These are phyloP conservation scores for Chaenogobius annularis DNA, from an alignment of 2,113 vertebrate genomes.

Conservation along the genomic window DNA sequence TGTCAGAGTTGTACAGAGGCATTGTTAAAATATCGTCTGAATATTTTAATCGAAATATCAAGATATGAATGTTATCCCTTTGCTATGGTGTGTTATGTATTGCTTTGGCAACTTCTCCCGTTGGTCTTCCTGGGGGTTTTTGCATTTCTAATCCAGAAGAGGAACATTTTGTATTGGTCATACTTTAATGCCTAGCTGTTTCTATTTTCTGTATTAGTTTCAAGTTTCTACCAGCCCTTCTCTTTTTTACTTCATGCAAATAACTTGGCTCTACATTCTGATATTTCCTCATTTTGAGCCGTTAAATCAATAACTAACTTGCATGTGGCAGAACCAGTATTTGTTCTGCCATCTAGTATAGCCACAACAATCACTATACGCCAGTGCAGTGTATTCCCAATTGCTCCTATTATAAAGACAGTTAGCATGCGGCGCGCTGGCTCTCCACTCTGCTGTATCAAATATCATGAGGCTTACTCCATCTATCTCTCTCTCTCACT, in stretches of 20 bases:
- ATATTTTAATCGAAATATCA: too few relatives aligned
- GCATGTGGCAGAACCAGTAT: constrained; percentile 1
- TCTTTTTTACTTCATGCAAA: not conserved
- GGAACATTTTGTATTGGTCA: not conserved
- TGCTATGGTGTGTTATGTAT: not conserved
- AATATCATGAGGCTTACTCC: constrained; percentile 45
- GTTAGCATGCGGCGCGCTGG: constrained; percentile 31
- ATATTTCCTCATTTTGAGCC: not conserved
- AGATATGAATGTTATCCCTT: not conserved
- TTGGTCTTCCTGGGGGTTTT: too few relatives aligned
- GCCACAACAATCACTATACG: constrained; percentile 21
- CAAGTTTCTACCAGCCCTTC: not conserved
- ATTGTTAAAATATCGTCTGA: too few relatives aligned
- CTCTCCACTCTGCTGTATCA: constrained; percentile 28
- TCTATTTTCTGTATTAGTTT: not conserved
- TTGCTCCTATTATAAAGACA: constrained; percentile 28
- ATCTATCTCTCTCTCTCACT: constrained; percentile 33
- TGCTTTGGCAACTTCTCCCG: too few relatives aligned
- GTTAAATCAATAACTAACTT: constrained; percentile 7
- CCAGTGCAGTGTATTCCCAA: constrained; percentile 28
- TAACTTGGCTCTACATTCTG: not conserved
- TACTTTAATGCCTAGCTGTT: not conserved
- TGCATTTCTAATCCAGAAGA: not conserved
- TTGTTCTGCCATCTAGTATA: constrained; percentile 4
- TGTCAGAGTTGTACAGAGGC: too few relatives aligned